Conservation (phyloP, 2,113 vertebrate genomes). For the Arizona elegans region DNA sequence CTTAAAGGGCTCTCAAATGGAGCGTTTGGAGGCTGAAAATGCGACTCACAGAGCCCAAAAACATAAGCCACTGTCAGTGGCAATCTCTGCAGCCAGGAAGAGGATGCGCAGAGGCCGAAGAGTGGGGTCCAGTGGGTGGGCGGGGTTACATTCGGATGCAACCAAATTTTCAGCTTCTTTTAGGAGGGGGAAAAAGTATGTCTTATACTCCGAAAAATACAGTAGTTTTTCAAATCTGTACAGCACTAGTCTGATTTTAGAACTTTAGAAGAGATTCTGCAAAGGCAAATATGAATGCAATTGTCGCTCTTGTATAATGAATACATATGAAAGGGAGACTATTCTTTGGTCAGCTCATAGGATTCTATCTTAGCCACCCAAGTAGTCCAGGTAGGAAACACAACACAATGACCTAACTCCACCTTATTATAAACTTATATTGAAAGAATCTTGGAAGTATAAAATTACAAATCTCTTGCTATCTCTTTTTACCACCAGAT, state of each 20-base stretch:
- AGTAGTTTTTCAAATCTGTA: neutral
- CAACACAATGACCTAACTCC: neutral
- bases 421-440: neutral
- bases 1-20: too few species aligned
- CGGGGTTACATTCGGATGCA: too few species aligned
- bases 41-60: too few species aligned
- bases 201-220: too few species aligned
- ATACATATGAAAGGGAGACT: neutral
- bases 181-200: too few species aligned
- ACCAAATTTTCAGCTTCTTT: too few species aligned
- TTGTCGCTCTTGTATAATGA: neutral
- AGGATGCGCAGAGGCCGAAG: too few species aligned
- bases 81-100: too few species aligned
- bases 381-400: neutral
- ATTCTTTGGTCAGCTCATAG: neutral
- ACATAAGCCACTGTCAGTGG: too few species aligned
- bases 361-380: neutral
- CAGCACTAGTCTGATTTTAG: neutral
- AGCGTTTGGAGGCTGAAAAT: too few species aligned
- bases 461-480: neutral
- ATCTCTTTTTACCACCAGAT: neutral
- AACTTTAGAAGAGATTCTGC: neutral
- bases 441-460: neutral
- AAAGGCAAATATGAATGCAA: neutral
- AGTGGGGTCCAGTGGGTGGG: too few species aligned